Conservation (phyloP, 2,113 vertebrate species). For the Pungitius pungitius region DNA sequence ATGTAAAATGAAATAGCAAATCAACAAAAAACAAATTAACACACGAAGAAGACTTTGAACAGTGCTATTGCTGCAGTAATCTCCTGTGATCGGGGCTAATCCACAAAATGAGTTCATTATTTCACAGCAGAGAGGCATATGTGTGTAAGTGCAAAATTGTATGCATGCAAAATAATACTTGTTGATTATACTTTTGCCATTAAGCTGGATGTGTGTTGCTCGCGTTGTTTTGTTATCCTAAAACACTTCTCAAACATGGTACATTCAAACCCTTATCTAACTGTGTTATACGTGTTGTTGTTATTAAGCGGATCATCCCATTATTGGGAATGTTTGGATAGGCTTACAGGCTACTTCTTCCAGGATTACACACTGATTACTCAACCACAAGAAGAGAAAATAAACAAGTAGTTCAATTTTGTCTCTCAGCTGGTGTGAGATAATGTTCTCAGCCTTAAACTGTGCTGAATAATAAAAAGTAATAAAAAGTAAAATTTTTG, state of each 20-base stretch:
- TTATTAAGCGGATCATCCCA: not conserved
- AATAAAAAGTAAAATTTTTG: no score
- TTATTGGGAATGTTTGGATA: constrained; percentile 2
- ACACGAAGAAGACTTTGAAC: not conserved
- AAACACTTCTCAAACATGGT: not conserved
- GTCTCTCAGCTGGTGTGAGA: not conserved
- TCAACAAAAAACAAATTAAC: not conserved
- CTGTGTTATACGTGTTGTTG: not conserved
- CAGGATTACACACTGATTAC: constrained; percentile 30
- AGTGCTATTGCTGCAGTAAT: constrained; percentile 24
- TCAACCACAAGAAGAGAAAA: constrained; percentile 30
- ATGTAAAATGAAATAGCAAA: no score
- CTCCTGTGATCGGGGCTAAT: constrained; percentile 42
- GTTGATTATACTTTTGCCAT: not conserved
- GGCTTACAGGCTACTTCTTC: not conserved
- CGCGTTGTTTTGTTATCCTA: not conserved
- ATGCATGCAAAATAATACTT: not conserved
- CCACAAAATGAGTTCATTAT: constrained; percentile 36
- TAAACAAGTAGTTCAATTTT: not conserved
- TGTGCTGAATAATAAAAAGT: not conserved
- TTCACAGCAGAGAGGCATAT: not conserved
- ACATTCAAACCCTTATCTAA: not conserved
- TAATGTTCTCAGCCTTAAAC: not conserved
- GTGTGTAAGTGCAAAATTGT: not conserved
- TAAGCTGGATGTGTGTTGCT: not conserved